A percentile compares a stretch with the other conserved stretches of the same genome.
These are phyloP conservation scores for Trypoxylon attenuatum DNA, from an alignment of 2,888 invertebrate genomes.

Conservation along the genomic window DNA sequence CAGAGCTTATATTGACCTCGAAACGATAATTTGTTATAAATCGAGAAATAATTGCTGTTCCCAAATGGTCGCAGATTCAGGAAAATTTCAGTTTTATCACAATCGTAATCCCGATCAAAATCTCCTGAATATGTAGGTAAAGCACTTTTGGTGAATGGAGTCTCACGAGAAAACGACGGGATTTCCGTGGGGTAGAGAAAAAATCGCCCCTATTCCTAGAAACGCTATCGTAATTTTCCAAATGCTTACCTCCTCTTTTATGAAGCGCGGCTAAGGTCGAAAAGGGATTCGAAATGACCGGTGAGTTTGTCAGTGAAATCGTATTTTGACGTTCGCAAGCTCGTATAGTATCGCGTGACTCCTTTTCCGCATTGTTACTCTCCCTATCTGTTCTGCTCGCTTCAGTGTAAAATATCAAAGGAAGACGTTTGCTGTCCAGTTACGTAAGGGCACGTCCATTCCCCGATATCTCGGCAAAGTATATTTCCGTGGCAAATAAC, in stretches of 20 bases:
- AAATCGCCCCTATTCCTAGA: slow-evolving; percentile 20
- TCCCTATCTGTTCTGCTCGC: too few relatives aligned
- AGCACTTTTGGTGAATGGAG: slow-evolving; percentile 4
- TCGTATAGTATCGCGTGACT: too few relatives aligned
- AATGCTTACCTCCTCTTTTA: slow-evolving; percentile 1
- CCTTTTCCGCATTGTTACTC: too few relatives aligned
- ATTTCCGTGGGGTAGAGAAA: slow-evolving; percentile 10
- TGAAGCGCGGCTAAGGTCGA: not conserved
- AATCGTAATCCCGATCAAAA: not conserved
- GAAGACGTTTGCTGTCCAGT: too few relatives aligned
- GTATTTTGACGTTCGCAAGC: not conserved
- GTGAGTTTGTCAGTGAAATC: slow-evolving; percentile 22
- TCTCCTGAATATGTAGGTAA: not conserved
- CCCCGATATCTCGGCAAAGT: too few relatives aligned
- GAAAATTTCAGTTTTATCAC: not conserved
- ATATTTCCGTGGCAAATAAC: too few relatives aligned
- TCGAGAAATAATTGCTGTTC: not conserved
- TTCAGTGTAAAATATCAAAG: too few relatives aligned
- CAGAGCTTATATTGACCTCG: too few relatives aligned
- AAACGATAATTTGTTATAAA: slow-evolving; percentile 13
- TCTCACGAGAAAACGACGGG: not conserved
- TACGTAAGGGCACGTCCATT: too few relatives aligned
- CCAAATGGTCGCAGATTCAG: not conserved
- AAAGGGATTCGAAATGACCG: slow-evolving; percentile 19
- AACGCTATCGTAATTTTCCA: slow-evolving; percentile 36